A percentile compares a stretch with the other conserved stretches of the same genome.
Evolutionary conservation across 2,797 vertebrate genomes (phyloP).

Genomic region (Eutrigla gurnardus): DNA sequence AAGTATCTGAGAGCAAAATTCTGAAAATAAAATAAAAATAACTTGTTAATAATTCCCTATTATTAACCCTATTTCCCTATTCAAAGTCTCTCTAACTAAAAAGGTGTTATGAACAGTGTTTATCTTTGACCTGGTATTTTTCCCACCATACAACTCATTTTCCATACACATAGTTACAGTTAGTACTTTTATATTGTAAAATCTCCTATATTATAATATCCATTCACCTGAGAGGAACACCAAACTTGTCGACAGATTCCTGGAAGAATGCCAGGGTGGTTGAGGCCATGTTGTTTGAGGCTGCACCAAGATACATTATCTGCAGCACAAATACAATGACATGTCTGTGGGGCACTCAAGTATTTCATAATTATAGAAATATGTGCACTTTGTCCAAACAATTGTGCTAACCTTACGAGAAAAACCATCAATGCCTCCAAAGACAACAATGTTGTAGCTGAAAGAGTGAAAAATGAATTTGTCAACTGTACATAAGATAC

Average conservation of each 20-base stretch:
- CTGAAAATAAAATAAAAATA: too few species aligned
- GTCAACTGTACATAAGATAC: neutral
- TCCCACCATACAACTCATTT: too few species aligned
- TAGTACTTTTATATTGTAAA: too few species aligned
- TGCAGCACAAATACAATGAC: conserved; percentile 23
- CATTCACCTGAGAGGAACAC: conserved; percentile 27
- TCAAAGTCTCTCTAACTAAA: too few species aligned
- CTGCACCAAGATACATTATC: conserved; percentile 43
- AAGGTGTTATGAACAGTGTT: too few species aligned
- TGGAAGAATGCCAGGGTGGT: conserved; percentile 24
- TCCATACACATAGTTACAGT: too few species aligned
- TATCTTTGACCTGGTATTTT: too few species aligned
- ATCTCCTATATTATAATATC: neutral
- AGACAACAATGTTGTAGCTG: conserved; percentile 38
- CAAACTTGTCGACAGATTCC: conserved; percentile 12
- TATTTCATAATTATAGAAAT: conserved; percentile 10
- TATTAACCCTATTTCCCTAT: too few species aligned
- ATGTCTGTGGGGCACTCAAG: neutral
- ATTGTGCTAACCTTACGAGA: conserved; percentile 25
- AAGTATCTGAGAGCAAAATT: too few species aligned
- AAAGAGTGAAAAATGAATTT: neutral
- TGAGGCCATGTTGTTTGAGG: conserved; percentile 37
- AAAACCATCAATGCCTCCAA: conserved; percentile 27
- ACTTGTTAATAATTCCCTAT: too few species aligned
- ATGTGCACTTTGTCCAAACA: neutral